Evolutionary conservation across 2,797 vertebrate genomes (phyloP), one percentile per base, ranked within the genome.

Genomic region (Sebastes trivittatus): DNA sequence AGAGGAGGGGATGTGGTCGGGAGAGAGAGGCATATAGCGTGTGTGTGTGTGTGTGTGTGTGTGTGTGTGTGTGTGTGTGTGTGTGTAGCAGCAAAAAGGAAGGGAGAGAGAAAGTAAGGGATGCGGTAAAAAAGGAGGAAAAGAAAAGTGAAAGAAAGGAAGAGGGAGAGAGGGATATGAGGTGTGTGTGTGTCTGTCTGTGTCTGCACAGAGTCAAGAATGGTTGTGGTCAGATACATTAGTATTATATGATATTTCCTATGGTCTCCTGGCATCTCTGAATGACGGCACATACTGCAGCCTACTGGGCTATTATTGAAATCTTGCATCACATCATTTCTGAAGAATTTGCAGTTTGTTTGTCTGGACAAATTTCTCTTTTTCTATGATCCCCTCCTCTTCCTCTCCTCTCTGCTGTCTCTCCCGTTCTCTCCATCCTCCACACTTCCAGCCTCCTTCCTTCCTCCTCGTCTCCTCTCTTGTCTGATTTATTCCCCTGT

Each of bases 201-300:
- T 63, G 72, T 89, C 77, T 91, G 88, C 76, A 83, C 80, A 84
- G 76, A 89, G 88, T 92, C 91, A 88, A 87, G 90, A 87, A 89
- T 90, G 92, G 92, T 82, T 94, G 92, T 91, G 93, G 92, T 93
- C 87, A 93, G 91, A 94, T 94, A 91, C 93, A 95, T 95, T 95
- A 95, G 94, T 91, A 95, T 95, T 94, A 93, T 95, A 92, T 93
- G 91, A 95, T 94, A 92, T 94, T 95, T 94, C 93, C 93, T 92
- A 92, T 89, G 94, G 94, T 93, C 88, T 94, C 78, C 79, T 92
- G 92, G 91, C 87, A 92, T 93, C 81, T 92, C 87, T 89, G 85
- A 91, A 92, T 93, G 91, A 94, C 85, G 86, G 90, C 92, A 93
- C 88, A 89, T 84, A 84, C 81, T 94, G 88, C 87, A 89, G 82